phyloP scores from a whole-genome alignment of 2,888 invertebrate species.

The Heliconius ethilla region DNA sequence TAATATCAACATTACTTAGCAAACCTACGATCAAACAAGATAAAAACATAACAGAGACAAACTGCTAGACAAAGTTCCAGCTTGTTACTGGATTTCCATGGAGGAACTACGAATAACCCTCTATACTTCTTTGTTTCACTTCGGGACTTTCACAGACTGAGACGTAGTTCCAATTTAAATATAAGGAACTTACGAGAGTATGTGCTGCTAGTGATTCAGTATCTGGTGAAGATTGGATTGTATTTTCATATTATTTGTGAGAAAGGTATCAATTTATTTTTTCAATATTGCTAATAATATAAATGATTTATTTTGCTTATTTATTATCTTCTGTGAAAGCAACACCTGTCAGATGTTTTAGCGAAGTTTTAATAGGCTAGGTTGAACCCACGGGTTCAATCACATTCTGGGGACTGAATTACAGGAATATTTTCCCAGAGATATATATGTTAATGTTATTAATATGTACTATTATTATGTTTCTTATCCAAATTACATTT shows the following conservation, averaged over 20 bases:
- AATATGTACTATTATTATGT: too few relatives aligned
- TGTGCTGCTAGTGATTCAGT: constrained; percentile 17
- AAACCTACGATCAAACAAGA: constrained; percentile 43
- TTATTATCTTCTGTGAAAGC: too few relatives aligned
- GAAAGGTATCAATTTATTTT: not conserved
- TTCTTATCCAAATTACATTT: not conserved
- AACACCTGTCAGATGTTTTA: too few relatives aligned
- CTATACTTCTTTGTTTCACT: constrained; percentile 47
- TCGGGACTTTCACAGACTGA: constrained; percentile 38
- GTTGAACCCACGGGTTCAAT: not conserved
- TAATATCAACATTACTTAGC: constrained; percentile 16
- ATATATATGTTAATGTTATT: not conserved
- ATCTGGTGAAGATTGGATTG: not conserved
- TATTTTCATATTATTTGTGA: not conserved
- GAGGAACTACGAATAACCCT: constrained; percentile 51
- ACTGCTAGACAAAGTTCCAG: constrained; percentile 50
- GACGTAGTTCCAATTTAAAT: constrained; percentile 36
- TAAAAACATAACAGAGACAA: constrained; percentile 45
- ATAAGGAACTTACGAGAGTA: constrained; percentile 17
- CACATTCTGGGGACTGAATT: not conserved
- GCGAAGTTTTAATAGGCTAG: too few relatives aligned
- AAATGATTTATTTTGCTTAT: not conserved
- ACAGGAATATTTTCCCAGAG: too few relatives aligned
- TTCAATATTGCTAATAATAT: not conserved
- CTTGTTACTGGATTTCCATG: constrained; percentile 56